These are phyloP conservation scores for Atta cephalotes DNA, from an alignment of 1,140 invertebrate species.

Conservation along the genomic window DNA sequence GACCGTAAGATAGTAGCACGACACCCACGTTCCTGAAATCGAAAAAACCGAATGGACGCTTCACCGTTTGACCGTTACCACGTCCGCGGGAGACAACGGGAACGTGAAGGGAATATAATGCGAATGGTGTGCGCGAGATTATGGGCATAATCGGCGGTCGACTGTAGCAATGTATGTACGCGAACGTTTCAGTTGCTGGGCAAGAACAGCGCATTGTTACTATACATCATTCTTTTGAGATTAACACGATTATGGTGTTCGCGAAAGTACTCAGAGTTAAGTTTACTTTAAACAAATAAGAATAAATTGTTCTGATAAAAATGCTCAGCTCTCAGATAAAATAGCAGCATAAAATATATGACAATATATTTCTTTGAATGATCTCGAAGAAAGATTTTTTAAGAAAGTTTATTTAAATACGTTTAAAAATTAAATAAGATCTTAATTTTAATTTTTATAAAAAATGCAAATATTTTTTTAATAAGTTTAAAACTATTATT, in stretches of 20 bases:
- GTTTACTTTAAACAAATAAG: not conserved
- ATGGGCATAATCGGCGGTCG: slow-evolving; percentile 62
- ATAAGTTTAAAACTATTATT: not conserved
- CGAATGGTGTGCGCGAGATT: slow-evolving; percentile 43
- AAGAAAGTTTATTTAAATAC: not conserved
- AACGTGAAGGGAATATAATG: slow-evolving; percentile 54
- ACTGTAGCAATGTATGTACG: not conserved
- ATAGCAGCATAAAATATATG: not conserved
- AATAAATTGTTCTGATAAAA: not conserved
- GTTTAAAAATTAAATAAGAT: not conserved
- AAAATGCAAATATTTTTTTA: not conserved
- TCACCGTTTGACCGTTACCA: slow-evolving; percentile 65
- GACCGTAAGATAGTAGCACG: slow-evolving; percentile 72
- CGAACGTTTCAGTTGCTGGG: not conserved
- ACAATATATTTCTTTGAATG: not conserved
- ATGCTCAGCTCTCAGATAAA: not conserved
- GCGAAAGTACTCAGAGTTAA: not conserved
- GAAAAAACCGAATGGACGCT: slow-evolving; percentile 74
- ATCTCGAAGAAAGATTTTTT: not conserved
- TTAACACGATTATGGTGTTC: not conserved
- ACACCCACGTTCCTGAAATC: slow-evolving; percentile 79
- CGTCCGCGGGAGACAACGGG: slow-evolving; percentile 27
- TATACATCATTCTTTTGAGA: not conserved
- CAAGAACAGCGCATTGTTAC: not conserved
- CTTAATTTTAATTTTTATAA: not conserved